phyloP scores from a whole-genome alignment of 2,797 vertebrate species.

The Myotis myotis region DNA sequence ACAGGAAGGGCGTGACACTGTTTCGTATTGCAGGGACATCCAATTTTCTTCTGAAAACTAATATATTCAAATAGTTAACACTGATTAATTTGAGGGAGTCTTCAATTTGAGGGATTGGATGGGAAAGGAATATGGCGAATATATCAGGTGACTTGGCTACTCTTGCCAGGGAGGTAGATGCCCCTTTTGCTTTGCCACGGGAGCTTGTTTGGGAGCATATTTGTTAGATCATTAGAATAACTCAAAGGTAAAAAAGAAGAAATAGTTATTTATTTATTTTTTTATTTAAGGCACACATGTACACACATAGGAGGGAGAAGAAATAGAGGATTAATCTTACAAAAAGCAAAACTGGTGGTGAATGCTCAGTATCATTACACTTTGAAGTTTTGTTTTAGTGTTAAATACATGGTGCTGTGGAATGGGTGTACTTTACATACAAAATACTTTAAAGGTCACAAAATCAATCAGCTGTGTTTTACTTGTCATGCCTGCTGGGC shows the following conservation, averaged over 20 bases:
- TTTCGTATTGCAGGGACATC: background rate
- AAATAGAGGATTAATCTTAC: slow-evolving; percentile 16
- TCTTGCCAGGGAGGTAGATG: background rate
- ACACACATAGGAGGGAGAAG: background rate
- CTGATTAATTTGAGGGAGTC: background rate
- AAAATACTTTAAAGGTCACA: slow-evolving; percentile 79
- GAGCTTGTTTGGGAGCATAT: background rate
- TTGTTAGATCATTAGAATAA: background rate
- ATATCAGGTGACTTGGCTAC: background rate
- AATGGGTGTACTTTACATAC: slow-evolving; percentile 75
- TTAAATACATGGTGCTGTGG: slow-evolving; percentile 63
- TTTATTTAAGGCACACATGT: background rate
- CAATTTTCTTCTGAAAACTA: background rate
- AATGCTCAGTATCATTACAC: slow-evolving; percentile 56
- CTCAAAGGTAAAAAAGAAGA: background rate
- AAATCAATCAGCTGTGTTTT: slow-evolving; percentile 78
- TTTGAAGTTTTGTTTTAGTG: slow-evolving; percentile 72
- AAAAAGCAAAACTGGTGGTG: background rate
- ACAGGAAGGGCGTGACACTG: background rate
- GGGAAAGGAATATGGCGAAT: background rate
- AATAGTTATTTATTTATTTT: background rate
- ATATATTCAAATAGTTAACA: background rate
- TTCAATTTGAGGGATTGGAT: background rate
- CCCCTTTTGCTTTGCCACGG: background rate
- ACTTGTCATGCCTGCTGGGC: slow-evolving; percentile 74